Percentiles rank a stretch among this genome's conserved stretches.
Conservation (phyloP, 2,888 invertebrate genomes). For the Galeruca laticollis region DNA sequence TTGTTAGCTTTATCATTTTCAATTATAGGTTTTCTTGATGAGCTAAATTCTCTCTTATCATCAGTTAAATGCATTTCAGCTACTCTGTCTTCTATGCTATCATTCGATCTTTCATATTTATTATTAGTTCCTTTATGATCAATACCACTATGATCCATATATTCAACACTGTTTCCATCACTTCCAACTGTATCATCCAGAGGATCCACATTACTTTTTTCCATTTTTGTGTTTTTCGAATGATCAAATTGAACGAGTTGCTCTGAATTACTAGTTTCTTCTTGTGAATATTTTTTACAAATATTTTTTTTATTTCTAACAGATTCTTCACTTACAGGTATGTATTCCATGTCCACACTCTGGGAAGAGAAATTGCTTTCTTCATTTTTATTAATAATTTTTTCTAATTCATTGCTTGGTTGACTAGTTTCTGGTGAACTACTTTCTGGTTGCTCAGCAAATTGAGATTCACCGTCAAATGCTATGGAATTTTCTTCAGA, state of each 20-base stretch:
- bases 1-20: background rate
- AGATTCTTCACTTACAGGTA: conserved; percentile 2
- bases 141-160: conserved; percentile 9
- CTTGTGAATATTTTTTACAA: background rate
- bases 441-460: conserved; percentile 23
- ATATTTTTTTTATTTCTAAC: background rate
- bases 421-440: conserved; percentile 7
- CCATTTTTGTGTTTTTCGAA: background rate
- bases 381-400: conserved; percentile 12
- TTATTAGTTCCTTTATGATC: conserved; percentile 14
- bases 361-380: background rate
- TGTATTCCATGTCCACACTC: conserved; percentile 13
- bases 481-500: conserved; percentile 8
- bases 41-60: conserved; percentile 25
- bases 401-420: conserved; percentile 1
- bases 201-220: background rate
- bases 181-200: background rate
- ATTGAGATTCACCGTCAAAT: conserved; percentile 8
- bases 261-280: conserved; percentile 16
- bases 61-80: conserved; percentile 41
- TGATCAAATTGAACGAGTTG: conserved; percentile 22
- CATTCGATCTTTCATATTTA: conserved; percentile 10
- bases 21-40: background rate
- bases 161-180: background rate
- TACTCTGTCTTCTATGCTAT: conserved; percentile 38